phyloP scores from a whole-genome alignment of 1,140 invertebrate species.

The Bombyx mori region DNA sequence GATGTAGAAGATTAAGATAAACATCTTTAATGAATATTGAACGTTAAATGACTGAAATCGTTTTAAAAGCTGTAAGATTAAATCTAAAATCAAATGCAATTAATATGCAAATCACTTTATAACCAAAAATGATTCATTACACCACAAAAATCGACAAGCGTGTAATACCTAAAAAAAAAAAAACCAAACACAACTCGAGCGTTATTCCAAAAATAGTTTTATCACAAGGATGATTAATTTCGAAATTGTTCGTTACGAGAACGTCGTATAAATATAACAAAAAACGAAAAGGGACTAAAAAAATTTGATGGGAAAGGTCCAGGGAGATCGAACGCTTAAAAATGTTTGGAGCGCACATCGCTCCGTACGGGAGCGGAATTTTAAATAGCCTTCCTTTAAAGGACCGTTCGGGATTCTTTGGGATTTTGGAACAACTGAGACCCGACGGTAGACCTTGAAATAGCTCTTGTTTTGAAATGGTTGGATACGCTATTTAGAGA shows the following conservation, averaged over 20 bases:
- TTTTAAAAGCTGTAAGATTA: too few relatives aligned
- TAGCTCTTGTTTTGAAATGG: background rate
- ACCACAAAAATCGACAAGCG: conserved; percentile 1
- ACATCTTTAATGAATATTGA: too few relatives aligned
- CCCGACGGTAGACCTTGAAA: conserved; percentile 1
- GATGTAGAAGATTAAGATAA: too few relatives aligned
- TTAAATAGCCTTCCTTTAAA: conserved; percentile 50
- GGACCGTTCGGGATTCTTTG: conserved; percentile 28
- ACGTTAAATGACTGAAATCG: too few relatives aligned
- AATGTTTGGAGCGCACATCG: conserved; percentile 42
- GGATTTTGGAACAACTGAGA: conserved; percentile 8
- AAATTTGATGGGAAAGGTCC: conserved; percentile 41
- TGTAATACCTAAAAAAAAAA: conserved; percentile 5
- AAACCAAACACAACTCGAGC: background rate
- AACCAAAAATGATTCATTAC: too few relatives aligned
- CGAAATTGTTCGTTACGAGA: conserved; percentile 11
- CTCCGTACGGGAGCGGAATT: conserved; percentile 47
- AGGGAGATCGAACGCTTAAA: conserved; percentile 41
- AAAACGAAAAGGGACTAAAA: conserved; percentile 31
- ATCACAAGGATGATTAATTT: conserved; percentile 11
- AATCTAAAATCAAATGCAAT: too few relatives aligned
- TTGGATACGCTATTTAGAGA: too few relatives aligned
- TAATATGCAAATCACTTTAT: too few relatives aligned
- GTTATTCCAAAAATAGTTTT: conserved; percentile 6
- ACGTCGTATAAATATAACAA: conserved; percentile 27